Conservation (phyloP, 2,797 vertebrate species). For the Galagoides demidoff region DNA sequence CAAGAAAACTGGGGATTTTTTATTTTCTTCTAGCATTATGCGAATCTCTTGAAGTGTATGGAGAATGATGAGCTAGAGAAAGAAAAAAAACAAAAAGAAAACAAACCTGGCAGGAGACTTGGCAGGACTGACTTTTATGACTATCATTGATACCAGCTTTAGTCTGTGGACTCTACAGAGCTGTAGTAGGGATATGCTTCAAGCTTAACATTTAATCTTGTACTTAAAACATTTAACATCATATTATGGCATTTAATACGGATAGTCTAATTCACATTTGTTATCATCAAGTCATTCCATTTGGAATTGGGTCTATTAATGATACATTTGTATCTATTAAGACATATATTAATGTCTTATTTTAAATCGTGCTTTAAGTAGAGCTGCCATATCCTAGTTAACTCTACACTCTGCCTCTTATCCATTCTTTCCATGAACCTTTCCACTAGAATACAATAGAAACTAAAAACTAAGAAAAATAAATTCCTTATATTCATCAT, state of each 20-base stretch:
- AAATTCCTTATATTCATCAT: background rate
- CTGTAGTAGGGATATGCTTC: background rate
- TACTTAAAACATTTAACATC: background rate
- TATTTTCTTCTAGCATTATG: background rate
- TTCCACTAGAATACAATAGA: background rate
- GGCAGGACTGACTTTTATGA: conserved; percentile 33
- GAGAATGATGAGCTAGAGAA: conserved; percentile 46
- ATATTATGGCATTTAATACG: background rate
- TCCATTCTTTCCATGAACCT: background rate
- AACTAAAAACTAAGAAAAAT: conserved; percentile 15
- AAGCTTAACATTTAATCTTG: conserved; percentile 60
- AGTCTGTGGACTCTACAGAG: conserved; percentile 48
- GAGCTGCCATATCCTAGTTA: background rate
- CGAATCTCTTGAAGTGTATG: conserved; percentile 45
- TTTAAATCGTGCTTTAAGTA: background rate
- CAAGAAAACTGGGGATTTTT: conserved; percentile 70
- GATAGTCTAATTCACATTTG: background rate
- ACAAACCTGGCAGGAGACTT: conserved; percentile 49
- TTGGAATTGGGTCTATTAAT: background rate
- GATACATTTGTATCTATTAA: background rate
- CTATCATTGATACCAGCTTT: conserved; percentile 42
- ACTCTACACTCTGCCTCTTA: background rate
- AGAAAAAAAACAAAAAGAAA: conserved; percentile 52
- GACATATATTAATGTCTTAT: background rate
- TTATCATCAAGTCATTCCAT: conserved; percentile 8